These are phyloP conservation scores for Fulica atra DNA, from an alignment of 2,113 vertebrate species.

Conservation along the genomic window DNA sequence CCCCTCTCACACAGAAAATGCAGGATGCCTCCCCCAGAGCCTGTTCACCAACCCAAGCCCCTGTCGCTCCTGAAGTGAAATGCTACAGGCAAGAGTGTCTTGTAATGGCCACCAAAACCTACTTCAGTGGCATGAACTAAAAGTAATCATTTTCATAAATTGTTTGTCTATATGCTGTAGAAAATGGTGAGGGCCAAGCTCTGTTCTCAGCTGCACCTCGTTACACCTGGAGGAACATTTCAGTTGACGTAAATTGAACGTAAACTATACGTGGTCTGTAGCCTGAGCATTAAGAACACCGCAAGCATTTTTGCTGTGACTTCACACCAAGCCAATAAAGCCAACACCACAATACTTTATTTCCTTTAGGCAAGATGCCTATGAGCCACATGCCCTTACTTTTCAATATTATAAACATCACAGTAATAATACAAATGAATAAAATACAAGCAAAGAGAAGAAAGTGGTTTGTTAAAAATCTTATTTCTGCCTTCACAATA, in stretches of 20 bases:
- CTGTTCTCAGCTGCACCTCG: background rate
- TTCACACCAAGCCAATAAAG: constrained; percentile 20
- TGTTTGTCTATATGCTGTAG: background rate
- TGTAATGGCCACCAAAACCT: background rate
- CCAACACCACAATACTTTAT: background rate
- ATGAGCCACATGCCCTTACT: background rate
- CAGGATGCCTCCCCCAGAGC: background rate
- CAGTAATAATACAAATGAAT: background rate
- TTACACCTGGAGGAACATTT: background rate
- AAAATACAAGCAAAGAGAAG: constrained; percentile 7
- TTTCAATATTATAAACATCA: constrained; percentile 18
- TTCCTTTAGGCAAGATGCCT: background rate
- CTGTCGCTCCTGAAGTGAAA: background rate
- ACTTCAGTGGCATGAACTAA: background rate
- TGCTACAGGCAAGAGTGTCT: background rate
- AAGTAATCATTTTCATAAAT: background rate
- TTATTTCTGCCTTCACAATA: constrained; percentile 30
- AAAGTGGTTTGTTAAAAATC: constrained; percentile 7
- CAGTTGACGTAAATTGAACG: background rate
- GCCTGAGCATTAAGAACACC: background rate
- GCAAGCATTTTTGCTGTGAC: constrained; percentile 14
- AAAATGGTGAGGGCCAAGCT: background rate
- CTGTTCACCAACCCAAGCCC: background rate
- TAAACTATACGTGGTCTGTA: background rate
- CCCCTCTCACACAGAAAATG: background rate